Evolutionary conservation across 2,113 vertebrate genomes (phyloP).

Genomic region (Catharus bicknelli): DNA sequence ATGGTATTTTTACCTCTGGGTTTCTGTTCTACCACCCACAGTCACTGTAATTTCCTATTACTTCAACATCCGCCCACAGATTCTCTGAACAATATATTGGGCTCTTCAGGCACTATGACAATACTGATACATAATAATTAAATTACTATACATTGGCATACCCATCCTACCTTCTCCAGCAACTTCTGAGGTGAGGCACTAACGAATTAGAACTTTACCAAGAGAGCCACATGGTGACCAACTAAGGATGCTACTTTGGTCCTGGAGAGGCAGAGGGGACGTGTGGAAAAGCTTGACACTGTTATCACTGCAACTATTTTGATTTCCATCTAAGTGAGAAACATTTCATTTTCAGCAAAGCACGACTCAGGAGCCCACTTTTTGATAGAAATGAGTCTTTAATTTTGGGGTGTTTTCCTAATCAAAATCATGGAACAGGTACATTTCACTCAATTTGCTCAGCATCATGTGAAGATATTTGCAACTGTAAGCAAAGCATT

Average conservation of each 20-base stretch:
- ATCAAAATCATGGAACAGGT: neutral
- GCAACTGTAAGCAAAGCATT: neutral
- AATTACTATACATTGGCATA: slow-evolving; percentile 10
- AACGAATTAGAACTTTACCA: neutral
- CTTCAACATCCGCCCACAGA: slow-evolving; percentile 26
- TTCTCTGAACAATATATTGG: neutral
- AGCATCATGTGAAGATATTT: neutral
- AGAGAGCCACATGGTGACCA: neutral
- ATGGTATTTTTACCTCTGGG: slow-evolving; percentile 17
- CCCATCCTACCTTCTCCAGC: neutral
- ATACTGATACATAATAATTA: slow-evolving; percentile 10
- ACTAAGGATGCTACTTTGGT: neutral
- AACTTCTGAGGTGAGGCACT: neutral
- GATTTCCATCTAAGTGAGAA: neutral
- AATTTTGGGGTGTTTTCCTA: neutral
- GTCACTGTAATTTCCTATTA: slow-evolving; percentile 43
- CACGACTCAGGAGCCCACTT: neutral
- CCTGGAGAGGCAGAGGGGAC: neutral
- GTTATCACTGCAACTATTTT: neutral
- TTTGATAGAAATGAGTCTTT: neutral
- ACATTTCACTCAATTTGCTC: neutral
- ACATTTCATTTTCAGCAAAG: neutral
- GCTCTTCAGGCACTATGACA: slow-evolving; percentile 34
- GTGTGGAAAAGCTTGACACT: neutral
- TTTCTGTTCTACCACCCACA: slow-evolving; percentile 47